These are phyloP conservation scores for Murina feae DNA, from an alignment of 2,113 vertebrate genomes.

Conservation along the genomic window DNA sequence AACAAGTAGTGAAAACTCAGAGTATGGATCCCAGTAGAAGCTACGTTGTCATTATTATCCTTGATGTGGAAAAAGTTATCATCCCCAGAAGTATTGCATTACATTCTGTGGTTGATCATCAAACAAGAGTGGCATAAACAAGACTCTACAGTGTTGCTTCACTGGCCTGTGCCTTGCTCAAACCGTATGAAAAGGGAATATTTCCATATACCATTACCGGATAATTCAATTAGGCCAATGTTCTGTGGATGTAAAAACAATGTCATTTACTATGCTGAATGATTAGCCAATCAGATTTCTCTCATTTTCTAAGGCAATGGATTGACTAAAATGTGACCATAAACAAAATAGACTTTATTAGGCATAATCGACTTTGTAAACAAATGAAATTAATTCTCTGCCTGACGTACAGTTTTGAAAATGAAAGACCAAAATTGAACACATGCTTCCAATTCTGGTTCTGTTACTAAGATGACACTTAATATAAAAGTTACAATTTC, in stretches of 20 bases:
- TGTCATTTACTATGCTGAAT: constrained; percentile 73
- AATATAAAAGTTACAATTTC: constrained; percentile 76
- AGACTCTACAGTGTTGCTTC: constrained; percentile 58
- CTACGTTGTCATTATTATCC: constrained; percentile 15
- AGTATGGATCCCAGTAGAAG: constrained; percentile 48
- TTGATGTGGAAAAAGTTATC: constrained; percentile 60
- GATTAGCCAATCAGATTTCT: constrained; percentile 73
- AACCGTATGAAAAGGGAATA: constrained; percentile 61
- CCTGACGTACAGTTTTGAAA: constrained; percentile 68
- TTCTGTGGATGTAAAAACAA: constrained; percentile 65
- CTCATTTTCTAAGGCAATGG: constrained; percentile 71
- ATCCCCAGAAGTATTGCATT: constrained; percentile 49
- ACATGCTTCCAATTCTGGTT: constrained; percentile 74
- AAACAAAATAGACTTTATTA: constrained; percentile 72
- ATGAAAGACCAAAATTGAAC: constrained; percentile 59
- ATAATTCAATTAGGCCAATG: constrained; percentile 70
- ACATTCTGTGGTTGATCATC: constrained; percentile 57
- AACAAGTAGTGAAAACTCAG: constrained; percentile 64
- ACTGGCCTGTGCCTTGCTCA: constrained; percentile 27
- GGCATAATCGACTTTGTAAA: constrained; percentile 75
- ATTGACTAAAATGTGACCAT: constrained; percentile 71
- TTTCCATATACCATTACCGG: constrained; percentile 66
- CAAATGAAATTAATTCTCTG: constrained; percentile 75
- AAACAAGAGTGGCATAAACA: constrained; percentile 61
- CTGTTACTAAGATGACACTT: constrained; percentile 71